phyloP scores from a whole-genome alignment of 2,797 vertebrate species.

The Alca torda region DNA sequence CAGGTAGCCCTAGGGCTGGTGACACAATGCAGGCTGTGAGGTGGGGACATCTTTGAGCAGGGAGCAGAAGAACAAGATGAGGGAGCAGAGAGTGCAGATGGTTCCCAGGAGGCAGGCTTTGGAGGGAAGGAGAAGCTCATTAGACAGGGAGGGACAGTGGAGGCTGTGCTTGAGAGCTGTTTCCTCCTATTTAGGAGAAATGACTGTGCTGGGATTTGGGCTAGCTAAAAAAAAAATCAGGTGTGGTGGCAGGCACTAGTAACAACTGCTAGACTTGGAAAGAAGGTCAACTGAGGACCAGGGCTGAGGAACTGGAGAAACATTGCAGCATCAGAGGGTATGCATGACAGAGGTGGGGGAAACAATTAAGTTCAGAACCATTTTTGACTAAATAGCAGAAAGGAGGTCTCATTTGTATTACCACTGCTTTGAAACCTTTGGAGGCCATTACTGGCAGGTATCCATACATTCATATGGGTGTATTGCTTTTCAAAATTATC shows the following conservation, averaged over 20 bases:
- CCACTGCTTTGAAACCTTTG: background rate
- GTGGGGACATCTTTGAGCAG: background rate
- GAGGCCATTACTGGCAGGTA: background rate
- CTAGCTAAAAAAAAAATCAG: background rate
- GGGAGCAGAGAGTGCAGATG: accelerated
- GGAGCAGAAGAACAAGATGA: background rate
- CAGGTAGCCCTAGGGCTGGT: background rate
- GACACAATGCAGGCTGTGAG: background rate
- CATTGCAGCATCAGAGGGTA: background rate
- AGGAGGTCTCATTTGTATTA: background rate
- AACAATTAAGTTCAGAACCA: background rate
- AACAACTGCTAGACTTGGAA: background rate
- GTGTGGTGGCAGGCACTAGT: background rate
- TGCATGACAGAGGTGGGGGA: background rate
- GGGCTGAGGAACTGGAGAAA: background rate
- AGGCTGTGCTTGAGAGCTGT: background rate
- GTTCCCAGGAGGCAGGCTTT: background rate
- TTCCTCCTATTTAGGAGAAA: background rate
- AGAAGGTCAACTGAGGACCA: background rate
- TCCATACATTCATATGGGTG: background rate
- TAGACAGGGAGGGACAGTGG: background rate
- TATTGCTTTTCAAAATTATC: background rate
- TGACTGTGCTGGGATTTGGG: background rate
- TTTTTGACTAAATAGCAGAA: background rate
- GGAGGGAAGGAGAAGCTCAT: background rate